Evolutionary conservation across 2,888 invertebrate genomes (phyloP).

Genomic region (Exephanes ischioxanthus): DNA sequence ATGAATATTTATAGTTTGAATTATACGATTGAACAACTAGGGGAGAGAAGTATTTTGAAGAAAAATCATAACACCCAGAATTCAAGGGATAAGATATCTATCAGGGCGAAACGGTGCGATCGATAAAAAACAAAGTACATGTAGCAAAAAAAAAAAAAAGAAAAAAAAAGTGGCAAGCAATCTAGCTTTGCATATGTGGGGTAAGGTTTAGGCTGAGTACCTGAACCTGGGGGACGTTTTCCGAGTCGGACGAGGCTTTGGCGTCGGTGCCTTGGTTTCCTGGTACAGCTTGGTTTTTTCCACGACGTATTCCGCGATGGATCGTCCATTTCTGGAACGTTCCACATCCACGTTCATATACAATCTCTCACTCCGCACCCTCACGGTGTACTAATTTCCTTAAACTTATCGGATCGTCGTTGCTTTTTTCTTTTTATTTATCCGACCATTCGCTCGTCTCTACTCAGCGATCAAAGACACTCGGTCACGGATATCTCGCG

Average conservation of each 20-base stretch:
- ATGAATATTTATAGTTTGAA: background rate
- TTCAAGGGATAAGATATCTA: slow-evolving; percentile 18
- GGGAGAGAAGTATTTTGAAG: background rate
- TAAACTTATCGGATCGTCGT: slow-evolving; percentile 25
- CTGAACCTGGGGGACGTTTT: slow-evolving; percentile 84
- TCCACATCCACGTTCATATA: slow-evolving; percentile 82
- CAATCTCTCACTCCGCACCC: slow-evolving; percentile 59
- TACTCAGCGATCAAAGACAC: background rate
- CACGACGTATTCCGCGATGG: slow-evolving; percentile 92
- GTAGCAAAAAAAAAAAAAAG: slow-evolving; percentile 27
- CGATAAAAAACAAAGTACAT: slow-evolving; percentile 20
- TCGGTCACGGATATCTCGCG: background rate
- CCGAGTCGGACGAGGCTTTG: slow-evolving; percentile 84
- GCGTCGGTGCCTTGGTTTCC: slow-evolving; percentile 84
- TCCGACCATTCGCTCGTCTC: slow-evolving; percentile 19
- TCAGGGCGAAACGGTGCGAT: slow-evolving; percentile 50
- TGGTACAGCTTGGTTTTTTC: slow-evolving; percentile 85
- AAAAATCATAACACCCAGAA: background rate
- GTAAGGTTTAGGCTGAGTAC: slow-evolving; percentile 83
- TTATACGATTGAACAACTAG: background rate
- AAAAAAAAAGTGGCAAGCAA: slow-evolving; percentile 53
- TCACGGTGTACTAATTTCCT: slow-evolving; percentile 21
- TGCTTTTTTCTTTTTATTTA: slow-evolving; percentile 33
- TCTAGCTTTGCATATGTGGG: slow-evolving; percentile 72
- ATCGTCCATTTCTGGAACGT: slow-evolving; percentile 92